A percentile compares a stretch with the other conserved stretches of the same genome.
Conservation (phyloP, 2,888 invertebrate genomes). For the Ptychoptera contaminata region DNA sequence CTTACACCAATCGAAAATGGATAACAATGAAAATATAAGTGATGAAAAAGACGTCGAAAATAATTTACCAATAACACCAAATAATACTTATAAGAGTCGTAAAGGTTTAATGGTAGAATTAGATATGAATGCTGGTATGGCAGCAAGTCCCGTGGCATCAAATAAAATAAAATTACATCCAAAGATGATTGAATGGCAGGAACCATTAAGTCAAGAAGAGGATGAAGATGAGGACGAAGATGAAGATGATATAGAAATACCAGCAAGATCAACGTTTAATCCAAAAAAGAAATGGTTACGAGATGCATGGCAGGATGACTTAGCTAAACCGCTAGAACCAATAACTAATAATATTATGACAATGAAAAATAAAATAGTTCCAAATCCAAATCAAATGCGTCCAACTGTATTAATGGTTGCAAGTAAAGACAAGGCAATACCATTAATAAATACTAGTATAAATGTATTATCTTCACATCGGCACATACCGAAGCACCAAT, state of each 20-base stretch:
- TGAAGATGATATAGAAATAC: slow-evolving; percentile 18
- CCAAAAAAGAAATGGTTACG: slow-evolving; percentile 45
- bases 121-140: slow-evolving; percentile 16
- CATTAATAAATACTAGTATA: neutral
- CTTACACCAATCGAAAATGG: slow-evolving; percentile 19
- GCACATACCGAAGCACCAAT: no score
- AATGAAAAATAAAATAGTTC: neutral
- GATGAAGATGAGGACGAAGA: slow-evolving; percentile 29
- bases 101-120: slow-evolving; percentile 31
- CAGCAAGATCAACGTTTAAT: slow-evolving; percentile 16
- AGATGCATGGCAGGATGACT: slow-evolving; percentile 34
- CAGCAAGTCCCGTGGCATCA: slow-evolving; percentile 8
- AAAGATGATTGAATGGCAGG: slow-evolving; percentile 20
- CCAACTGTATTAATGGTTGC: slow-evolving; percentile 13
- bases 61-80: slow-evolving; percentile 8
- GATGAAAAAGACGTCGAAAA: neutral
- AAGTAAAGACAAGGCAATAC: slow-evolving; percentile 6
- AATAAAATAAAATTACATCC: slow-evolving; percentile 23
- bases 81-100: slow-evolving; percentile 17
- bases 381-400: slow-evolving; percentile 10
- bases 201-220: slow-evolving; percentile 17
- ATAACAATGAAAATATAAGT: slow-evolving; percentile 24
- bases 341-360: neutral
- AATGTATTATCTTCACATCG: neutral
- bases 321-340: slow-evolving; percentile 17